Evolutionary conservation across 2,113 vertebrate species (phyloP).

Genomic region (Callipepla californica): DNA sequence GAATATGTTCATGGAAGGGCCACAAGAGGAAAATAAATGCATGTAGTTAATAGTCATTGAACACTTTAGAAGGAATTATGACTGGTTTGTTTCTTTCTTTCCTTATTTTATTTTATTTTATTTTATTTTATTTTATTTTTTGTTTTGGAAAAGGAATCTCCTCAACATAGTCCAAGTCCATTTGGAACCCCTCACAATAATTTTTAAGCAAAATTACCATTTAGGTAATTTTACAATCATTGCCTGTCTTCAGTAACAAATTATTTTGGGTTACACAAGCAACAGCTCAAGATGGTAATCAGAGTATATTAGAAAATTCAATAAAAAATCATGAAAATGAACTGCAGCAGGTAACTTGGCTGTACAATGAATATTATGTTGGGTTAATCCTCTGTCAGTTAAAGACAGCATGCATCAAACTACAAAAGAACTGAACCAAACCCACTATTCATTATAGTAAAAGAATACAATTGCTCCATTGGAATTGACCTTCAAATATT

Average conservation of each 20-base stretch:
- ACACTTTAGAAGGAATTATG: neutral
- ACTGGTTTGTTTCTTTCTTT: neutral
- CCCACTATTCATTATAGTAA: neutral
- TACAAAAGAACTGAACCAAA: neutral
- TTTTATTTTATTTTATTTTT: neutral
- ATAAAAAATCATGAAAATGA: neutral
- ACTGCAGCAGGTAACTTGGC: neutral
- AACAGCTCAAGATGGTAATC: neutral
- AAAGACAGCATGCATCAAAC: neutral
- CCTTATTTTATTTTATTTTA: too few relatives aligned
- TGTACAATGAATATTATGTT: neutral
- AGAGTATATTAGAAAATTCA: neutral
- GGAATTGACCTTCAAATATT: neutral
- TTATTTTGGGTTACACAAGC: neutral
- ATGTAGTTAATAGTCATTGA: neutral
- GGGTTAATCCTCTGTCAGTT: neutral
- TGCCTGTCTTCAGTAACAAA: neutral
- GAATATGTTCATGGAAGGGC: neutral
- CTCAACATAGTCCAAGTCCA: neutral
- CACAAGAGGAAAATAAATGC: neutral
- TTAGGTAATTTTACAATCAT: neutral
- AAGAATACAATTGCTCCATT: neutral
- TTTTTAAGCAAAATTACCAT: neutral
- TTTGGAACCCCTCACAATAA: neutral
- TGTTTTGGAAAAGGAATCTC: neutral